Conservation (phyloP, 2,113 vertebrate species). For the Monarcha castaneiventris region DNA sequence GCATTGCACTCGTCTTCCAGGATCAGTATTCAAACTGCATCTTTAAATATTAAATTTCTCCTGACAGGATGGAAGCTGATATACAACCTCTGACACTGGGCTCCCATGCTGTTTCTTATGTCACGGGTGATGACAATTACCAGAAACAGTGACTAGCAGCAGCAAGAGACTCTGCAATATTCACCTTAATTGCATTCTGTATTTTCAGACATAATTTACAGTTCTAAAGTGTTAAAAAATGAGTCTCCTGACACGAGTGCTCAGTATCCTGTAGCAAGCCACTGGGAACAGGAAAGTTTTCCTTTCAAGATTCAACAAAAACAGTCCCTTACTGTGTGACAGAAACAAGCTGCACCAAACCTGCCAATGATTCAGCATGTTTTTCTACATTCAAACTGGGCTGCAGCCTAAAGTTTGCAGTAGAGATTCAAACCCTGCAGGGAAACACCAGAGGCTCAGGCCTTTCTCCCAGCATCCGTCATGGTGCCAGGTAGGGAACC, state of each 20-base stretch:
- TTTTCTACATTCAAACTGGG: constrained; percentile 21
- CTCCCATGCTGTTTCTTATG: constrained; percentile 10
- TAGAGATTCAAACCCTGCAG: background rate
- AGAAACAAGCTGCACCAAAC: constrained; percentile 12
- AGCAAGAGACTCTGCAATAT: constrained; percentile 1
- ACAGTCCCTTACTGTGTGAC: constrained; percentile 24
- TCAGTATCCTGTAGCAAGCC: background rate
- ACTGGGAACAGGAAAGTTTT: background rate
- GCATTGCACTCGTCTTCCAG: background rate
- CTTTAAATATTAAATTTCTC: constrained; percentile 27
- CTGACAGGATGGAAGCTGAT: constrained; percentile 1
- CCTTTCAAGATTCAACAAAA: constrained; percentile 39
- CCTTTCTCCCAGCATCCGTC: background rate
- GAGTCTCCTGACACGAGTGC: background rate
- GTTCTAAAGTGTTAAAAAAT: background rate
- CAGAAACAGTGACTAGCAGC: constrained; percentile 14
- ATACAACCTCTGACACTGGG: constrained; percentile 10
- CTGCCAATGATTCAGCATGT: constrained; percentile 36
- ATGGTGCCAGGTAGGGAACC: constrained; percentile 10
- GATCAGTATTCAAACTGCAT: background rate
- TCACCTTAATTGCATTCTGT: constrained; percentile 15
- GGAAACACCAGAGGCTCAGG: background rate
- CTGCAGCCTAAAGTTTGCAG: background rate
- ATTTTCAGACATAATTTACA: constrained; percentile 18
- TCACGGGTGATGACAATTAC: constrained; percentile 11